These are phyloP conservation scores for Spinus olivaceus DNA, from an alignment of 2,797 vertebrate species.

Conservation along the genomic window DNA sequence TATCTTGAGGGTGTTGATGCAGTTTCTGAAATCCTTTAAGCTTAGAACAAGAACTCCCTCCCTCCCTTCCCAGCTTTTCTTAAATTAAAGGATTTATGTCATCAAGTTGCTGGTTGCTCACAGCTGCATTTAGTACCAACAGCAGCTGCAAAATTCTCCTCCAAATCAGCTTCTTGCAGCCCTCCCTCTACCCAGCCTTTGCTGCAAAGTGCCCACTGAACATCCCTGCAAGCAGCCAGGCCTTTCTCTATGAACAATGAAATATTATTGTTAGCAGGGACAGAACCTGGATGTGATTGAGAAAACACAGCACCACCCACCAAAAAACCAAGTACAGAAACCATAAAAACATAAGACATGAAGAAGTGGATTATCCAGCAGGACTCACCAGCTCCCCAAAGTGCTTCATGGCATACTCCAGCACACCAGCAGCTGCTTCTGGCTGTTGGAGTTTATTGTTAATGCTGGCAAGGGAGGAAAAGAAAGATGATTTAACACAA, in stretches of 20 bases:
- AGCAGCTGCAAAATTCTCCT: not conserved
- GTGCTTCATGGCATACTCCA: conserved; percentile 99
- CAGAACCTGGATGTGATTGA: accelerated
- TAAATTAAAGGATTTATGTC: not conserved
- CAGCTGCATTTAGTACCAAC: not conserved
- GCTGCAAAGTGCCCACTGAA: not conserved
- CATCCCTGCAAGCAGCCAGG: not conserved
- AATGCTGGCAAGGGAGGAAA: conserved; percentile 81
- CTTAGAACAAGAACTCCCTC: not conserved
- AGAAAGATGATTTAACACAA: not conserved
- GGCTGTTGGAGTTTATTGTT: conserved; percentile 99
- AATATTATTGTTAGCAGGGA: not conserved
- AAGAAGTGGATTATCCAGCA: not conserved
- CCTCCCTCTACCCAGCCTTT: not conserved
- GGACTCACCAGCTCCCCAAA: conserved; percentile 94
- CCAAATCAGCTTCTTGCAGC: not conserved
- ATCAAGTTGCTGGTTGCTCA: not conserved
- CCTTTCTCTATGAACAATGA: not conserved
- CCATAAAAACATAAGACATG: not conserved
- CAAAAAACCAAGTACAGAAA: not conserved
- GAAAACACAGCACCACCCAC: not conserved
- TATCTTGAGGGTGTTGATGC: not conserved
- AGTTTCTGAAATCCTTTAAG: not conserved
- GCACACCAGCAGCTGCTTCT: conserved; percentile 93
- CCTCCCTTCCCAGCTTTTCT: not conserved